Evolutionary conservation across 2,888 invertebrate species (phyloP), one percentile per base, ranked within the genome.

Genomic region (Callyntrura guangdongensis): DNA sequence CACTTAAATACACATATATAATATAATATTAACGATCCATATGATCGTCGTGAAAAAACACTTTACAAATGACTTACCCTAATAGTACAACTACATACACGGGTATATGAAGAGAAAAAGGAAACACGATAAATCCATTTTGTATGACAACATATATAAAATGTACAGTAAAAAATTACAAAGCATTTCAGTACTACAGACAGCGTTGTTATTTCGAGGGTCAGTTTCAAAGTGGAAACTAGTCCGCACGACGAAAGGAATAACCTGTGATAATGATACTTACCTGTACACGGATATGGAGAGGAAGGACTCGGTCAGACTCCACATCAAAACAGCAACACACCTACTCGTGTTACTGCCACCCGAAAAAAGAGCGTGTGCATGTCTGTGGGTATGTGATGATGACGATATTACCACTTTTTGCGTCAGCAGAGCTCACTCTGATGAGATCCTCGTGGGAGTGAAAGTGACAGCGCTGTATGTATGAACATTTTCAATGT

Each of bases 401-500:
- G 74, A 74, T 20, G 74, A 56, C n/a, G 20, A 20, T 56, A 88
- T 74, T 81, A 72, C 56, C 45, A 47, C 74, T 53, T 72, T 72
- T 83, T 88, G 83, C 88, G 88, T 88, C 88, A 88, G 88, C 88
- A 88, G 27, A 88, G 59, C 45, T 56, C 67, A 61, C 77, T 77
- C 53, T 72, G 56, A 82, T 69, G 72, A n/a, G 72, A 74, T 88
- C 83, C 72, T 74, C 72, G 82, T 83, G 83, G 83, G 88, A 88
- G 82, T 81, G 88, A 83, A 88, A 88, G 88, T 88, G 88, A 83
- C 87, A 81, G 81, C 22, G 69, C 11, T 64, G n/a, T 61, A 64
- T 72, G 45, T 17, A 36, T 72, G 45, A 3, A 36, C 47, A 64
- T 12, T 64, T 59, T 27, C 14, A 53, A 53, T 53, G 14, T 14